Evolutionary conservation across 1,140 invertebrate genomes (phyloP).

Genomic region (Grapholita molesta): DNA sequence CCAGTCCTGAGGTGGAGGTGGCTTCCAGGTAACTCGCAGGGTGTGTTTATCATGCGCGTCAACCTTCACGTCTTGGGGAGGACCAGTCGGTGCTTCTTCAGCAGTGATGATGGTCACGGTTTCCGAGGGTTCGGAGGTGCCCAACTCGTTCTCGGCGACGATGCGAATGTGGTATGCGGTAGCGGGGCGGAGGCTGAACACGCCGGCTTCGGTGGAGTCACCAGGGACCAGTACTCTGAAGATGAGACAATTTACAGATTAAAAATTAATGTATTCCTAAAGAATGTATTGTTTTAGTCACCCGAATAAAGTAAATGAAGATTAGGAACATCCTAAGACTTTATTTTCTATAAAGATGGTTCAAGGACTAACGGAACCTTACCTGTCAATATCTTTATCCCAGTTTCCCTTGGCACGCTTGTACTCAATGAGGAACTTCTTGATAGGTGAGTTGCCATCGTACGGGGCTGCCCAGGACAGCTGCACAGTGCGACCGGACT

Average conservation of each 20-base stretch:
- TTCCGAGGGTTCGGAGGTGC: slow-evolving; percentile 93
- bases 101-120: slow-evolving; percentile 96
- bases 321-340: no score
- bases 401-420: slow-evolving; percentile 92
- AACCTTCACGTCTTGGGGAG: slow-evolving; percentile 90
- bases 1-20: slow-evolving; percentile 92
- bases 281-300: no score
- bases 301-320: no score
- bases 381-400: slow-evolving; percentile 87
- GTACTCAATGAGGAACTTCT: slow-evolving; percentile 94
- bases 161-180: slow-evolving; percentile 95
- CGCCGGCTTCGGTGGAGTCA: slow-evolving; percentile 91
- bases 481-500: slow-evolving; percentile 93
- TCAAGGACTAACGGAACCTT: no score
- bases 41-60: slow-evolving; percentile 96
- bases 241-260: slow-evolving; percentile 19
- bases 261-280: no score
- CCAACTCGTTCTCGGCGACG: slow-evolving; percentile 96
- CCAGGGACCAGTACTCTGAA: slow-evolving; percentile 90
- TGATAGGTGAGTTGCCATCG: slow-evolving; percentile 96
- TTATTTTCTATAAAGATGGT: no score
- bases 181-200: slow-evolving; percentile 93
- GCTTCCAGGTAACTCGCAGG: slow-evolving; percentile 96
- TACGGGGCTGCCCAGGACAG: slow-evolving; percentile 96
- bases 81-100: slow-evolving; percentile 94